Evolutionary conservation across 2,797 vertebrate genomes (phyloP).

Genomic region (Coracias cyanogaster): DNA sequence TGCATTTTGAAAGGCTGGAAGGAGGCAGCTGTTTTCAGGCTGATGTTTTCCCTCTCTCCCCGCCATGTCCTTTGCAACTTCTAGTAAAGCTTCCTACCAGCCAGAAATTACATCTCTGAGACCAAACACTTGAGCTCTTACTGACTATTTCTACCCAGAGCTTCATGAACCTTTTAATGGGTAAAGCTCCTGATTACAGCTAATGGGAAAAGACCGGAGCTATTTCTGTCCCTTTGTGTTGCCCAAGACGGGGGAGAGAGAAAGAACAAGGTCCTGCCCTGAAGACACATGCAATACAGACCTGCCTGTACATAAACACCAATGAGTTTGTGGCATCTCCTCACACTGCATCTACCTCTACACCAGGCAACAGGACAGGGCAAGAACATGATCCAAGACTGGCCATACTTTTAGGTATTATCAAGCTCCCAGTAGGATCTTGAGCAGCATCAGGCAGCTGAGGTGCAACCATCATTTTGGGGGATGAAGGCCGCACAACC

Average conservation of each 20-base stretch:
- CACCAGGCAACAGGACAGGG: not conserved
- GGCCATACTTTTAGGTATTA: not conserved
- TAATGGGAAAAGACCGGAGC: not conserved
- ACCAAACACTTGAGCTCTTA: not conserved
- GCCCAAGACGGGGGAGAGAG: not conserved
- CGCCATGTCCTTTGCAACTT: not conserved
- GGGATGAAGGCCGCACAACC: not conserved
- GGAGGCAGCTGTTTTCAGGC: rapidly evolving
- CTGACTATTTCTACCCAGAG: not conserved
- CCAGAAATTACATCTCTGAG: not conserved
- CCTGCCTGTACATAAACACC: not conserved
- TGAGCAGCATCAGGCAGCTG: not conserved
- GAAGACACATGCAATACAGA: not conserved
- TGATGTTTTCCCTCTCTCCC: not conserved
- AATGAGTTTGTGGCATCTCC: not conserved
- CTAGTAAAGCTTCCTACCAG: not conserved
- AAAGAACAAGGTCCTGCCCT: not conserved
- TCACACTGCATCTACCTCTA: not conserved
- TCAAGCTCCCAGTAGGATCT: not conserved
- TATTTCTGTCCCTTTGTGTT: not conserved
- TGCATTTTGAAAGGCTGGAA: not conserved
- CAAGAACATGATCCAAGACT: not conserved
- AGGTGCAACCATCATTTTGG: not conserved
- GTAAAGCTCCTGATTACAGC: not conserved
- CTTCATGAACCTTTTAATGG: not conserved